Evolutionary conservation across 2,888 invertebrate species (phyloP).

Genomic region (Cacoxenus indagator): DNA sequence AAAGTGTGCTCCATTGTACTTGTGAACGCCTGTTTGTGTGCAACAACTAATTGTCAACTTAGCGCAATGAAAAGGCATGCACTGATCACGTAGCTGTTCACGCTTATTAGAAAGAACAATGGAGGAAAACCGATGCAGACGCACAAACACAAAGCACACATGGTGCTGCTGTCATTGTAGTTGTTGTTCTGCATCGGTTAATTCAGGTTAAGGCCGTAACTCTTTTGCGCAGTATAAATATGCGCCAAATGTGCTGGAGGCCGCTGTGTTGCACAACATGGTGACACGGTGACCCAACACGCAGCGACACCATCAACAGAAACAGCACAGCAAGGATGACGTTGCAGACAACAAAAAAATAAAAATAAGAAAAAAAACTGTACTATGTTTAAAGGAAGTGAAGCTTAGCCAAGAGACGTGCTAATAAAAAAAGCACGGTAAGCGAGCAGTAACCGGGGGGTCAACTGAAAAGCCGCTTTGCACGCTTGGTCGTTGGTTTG

Average conservation of each 20-base stretch:
- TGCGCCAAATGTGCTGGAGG: not conserved
- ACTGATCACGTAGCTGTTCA: not conserved
- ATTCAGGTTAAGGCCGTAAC: conserved; percentile 15
- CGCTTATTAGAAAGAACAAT: conserved; percentile 2
- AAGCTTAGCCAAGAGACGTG: conserved; percentile 1
- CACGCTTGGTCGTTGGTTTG: not conserved
- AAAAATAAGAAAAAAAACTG: not conserved
- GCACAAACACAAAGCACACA: not conserved
- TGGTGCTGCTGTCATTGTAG: not conserved
- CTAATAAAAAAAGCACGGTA: not conserved
- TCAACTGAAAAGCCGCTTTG: not conserved
- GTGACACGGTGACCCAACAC: conserved; percentile 10
- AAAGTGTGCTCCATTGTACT: not conserved
- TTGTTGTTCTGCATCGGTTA: not conserved
- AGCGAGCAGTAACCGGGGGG: not conserved
- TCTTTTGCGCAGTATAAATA: not conserved
- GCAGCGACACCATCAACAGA: not conserved
- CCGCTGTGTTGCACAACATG: not conserved
- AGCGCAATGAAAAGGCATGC: not conserved
- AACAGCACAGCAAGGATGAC: not conserved
- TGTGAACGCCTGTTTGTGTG: not conserved
- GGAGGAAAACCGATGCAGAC: not conserved
- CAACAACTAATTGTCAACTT: conserved; percentile 1
- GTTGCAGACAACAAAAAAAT: not conserved
- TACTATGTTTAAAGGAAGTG: not conserved